Evolutionary conservation across 1,140 invertebrate species (phyloP), one percentile per base, ranked within the genome.

Genomic region (Apis dorsata): DNA sequence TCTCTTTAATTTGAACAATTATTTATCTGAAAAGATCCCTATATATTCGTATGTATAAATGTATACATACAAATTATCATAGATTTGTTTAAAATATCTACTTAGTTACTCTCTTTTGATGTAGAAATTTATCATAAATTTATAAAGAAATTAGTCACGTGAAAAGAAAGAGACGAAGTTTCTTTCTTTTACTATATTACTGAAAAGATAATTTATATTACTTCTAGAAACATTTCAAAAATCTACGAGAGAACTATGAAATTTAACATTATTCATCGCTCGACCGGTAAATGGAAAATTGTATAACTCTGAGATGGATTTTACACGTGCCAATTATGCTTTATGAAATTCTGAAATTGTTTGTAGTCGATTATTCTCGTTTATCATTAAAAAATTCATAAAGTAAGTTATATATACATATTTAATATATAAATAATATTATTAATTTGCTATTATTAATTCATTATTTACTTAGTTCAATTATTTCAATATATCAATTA

Each of bases 321-420:
- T 96, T 96, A 0, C 96, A 97, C 87, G 90, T 96, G 63, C 96
- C 96, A 0, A 94, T 96, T 60, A 86, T 85, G 51, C 91, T 90
- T 69, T 95, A 95, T 85, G 95, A 95, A 89, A 7, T 96, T 95
- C 85, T 96, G 95, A 95, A 96, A 95, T 88, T 91, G 94, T 78
- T 91, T 17, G 7, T 44, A 44, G 5, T 34, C 28, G 28, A 28
- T 34, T 34, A 34, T 34, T 34, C 34, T 96, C 19, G 95, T 96
- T 17, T 94, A 95, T 84, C 95, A 95, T 90, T 93, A 95, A 79
- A 95, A 93, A 9, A 94, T 96, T 53, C 92, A 94, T 10, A 95
- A 95, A 94, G 95, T 96, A 90, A 91, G 88, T 80, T 94, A 94
- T 44, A 44, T 44, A 44, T 63, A 44, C 7, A 44, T 44, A 7